These are phyloP conservation scores for Cryptocephalus moraei DNA, from an alignment of 2,888 invertebrate genomes.

Conservation along the genomic window DNA sequence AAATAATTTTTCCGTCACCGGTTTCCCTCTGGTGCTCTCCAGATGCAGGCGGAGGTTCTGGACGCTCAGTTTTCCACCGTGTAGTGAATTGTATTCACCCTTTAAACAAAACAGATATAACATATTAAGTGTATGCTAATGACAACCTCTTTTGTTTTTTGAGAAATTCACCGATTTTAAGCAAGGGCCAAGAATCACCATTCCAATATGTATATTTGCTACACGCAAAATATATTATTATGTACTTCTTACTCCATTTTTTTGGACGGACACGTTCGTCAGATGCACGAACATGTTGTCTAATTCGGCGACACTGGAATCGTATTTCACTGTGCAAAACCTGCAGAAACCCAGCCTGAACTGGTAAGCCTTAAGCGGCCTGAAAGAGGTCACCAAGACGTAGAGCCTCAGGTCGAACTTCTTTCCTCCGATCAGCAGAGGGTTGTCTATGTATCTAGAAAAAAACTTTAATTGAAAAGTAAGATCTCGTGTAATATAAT, in stretches of 20 bases:
- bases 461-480: slow-evolving; percentile 42
- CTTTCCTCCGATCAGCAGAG: slow-evolving; percentile 87
- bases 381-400: slow-evolving; percentile 86
- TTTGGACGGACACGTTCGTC: slow-evolving; percentile 97
- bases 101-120: slow-evolving; percentile 23
- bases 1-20: slow-evolving; percentile 80
- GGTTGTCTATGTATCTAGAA: slow-evolving; percentile 70
- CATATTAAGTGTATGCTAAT: background rate
- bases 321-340: slow-evolving; percentile 93
- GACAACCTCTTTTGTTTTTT: too few relatives aligned
- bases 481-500: too few relatives aligned
- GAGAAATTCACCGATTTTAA: too few relatives aligned
- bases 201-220: too few relatives aligned
- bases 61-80: slow-evolving; percentile 91
- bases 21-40: slow-evolving; percentile 82
- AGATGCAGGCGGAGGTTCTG: slow-evolving; percentile 82
- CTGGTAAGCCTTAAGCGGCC: slow-evolving; percentile 86
- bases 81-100: slow-evolving; percentile 88
- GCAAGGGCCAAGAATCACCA: too few relatives aligned
- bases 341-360: slow-evolving; percentile 90
- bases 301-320: slow-evolving; percentile 74
- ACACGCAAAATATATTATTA: too few relatives aligned
- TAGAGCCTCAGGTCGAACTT: slow-evolving; percentile 91
- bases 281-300: slow-evolving; percentile 93
- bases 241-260: slow-evolving; percentile 61